Conservation (phyloP, 2,888 invertebrate genomes). For the Amphipoea oculea region DNA sequence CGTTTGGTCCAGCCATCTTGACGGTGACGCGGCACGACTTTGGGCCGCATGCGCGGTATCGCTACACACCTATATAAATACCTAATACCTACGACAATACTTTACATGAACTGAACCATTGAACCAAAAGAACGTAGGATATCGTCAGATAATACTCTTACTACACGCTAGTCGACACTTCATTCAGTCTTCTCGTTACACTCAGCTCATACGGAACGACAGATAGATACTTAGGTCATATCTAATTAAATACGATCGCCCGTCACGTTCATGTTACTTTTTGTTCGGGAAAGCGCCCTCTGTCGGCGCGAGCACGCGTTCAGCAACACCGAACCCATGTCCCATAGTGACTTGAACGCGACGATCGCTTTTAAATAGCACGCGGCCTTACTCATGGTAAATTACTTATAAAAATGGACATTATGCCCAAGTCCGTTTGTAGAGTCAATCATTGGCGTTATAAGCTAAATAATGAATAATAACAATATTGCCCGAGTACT, state of each 20-base stretch:
- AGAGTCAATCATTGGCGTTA: conserved; percentile 1
- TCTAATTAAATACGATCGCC: not conserved
- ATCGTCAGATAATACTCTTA: conserved; percentile 43
- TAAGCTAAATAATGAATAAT: not conserved
- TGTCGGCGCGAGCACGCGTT: not conserved
- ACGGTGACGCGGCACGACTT: too few species aligned
- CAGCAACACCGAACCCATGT: not conserved
- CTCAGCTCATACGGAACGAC: conserved; percentile 78
- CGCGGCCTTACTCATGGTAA: not conserved
- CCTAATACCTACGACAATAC: conserved; percentile 26
- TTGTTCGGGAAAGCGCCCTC: not conserved
- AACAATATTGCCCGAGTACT: not conserved
- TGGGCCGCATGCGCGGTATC: conserved; percentile 6
- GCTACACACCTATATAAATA: conserved; percentile 25
- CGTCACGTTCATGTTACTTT: not conserved
- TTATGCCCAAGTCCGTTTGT: not conserved
- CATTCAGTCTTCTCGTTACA: conserved; percentile 87
- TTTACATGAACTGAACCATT: conserved; percentile 21
- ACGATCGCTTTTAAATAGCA: not conserved
- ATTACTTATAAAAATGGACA: conserved; percentile 4
- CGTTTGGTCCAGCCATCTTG: too few species aligned
- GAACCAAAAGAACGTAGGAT: conserved; percentile 20
- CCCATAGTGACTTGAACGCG: not conserved
- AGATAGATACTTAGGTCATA: conserved; percentile 3
- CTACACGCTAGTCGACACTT: conserved; percentile 73